Base-by-base conservation (phyloP, 1,140 invertebrate genomes). In the Platorchestia sp. region DNA sequence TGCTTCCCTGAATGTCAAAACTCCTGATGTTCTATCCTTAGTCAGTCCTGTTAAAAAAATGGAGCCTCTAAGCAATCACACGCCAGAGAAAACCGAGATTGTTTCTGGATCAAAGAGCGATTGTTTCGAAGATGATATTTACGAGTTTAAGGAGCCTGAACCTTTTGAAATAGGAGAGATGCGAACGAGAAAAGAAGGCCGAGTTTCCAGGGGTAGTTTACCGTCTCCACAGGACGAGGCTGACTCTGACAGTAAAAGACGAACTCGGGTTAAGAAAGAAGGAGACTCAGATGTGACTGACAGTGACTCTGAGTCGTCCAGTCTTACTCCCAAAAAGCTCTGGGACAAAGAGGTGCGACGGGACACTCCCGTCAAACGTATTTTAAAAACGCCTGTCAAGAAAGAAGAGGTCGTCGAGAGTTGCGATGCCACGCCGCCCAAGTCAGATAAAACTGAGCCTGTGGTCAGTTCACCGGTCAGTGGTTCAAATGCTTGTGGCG, bases 101-200 rank as follows among this genome's bases (percentile, higher is more conserved):
- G 22, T 7, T 93, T 45, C 91, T 14, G 91, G 43, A 47, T 6
- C 22, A 14, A 93, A 93, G 40, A 93, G 91, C 91, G 91, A 93
- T 47, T 93, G 91, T 93, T 93, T 95, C 42, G 95, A 96, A 86
- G 96, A 96, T 95, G 96, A 96, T 91, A 95, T 96, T 42, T 96
- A 96, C 95, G 96, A 96, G 95, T 96, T 96, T 93, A 96, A 96
- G 75, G 96, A 96, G 59, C 96, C 96, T 91, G 96, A 96, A 42
- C 96, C 96, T 36, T 96, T 96, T 96, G 96, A 96, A 86, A 95
- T 96, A 86, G 96, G 95, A 0, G 96, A 96, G 41, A 96, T 96
- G 86, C 59, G 95, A 45, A 95, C 96, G 36, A 96, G 96, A 45
- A 96, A 96, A 86, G 96, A 96, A 90, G 96, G 95, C 43, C 95